phyloP scores from a whole-genome alignment of 2,888 invertebrate genomes.

The Drosophila anomelani region DNA sequence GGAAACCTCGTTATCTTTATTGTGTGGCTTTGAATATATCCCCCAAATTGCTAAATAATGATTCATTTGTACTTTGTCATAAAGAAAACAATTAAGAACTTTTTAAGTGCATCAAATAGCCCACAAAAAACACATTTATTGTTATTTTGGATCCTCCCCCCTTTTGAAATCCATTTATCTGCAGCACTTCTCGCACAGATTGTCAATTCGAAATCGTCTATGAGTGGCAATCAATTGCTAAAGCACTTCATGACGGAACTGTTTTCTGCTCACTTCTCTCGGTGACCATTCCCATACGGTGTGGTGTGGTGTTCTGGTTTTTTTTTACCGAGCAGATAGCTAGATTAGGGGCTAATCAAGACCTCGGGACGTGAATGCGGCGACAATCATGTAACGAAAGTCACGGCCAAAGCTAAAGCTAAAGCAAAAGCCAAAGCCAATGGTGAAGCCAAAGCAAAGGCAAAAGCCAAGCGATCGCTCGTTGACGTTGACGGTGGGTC shows the following conservation, averaged over 20 bases:
- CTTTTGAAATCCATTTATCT: neutral
- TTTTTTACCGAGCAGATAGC: conserved; percentile 35
- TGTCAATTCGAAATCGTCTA: conserved; percentile 21
- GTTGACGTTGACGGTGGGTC: conserved; percentile 58
- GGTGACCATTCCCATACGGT: conserved; percentile 10
- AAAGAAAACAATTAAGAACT: neutral
- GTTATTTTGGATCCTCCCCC: neutral
- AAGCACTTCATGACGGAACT: conserved; percentile 42
- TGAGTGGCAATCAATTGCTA: conserved; percentile 31
- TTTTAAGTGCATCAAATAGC: neutral
- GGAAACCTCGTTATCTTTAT: neutral
- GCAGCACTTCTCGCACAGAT: neutral
- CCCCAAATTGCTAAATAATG: neutral
- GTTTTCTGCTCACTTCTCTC: conserved; percentile 18
- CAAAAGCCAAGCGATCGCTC: conserved; percentile 17
- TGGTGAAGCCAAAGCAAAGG: neutral
- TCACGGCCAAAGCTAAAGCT: conserved; percentile 67
- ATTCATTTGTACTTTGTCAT: neutral
- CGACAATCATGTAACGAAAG: conserved; percentile 59
- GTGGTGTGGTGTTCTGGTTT: conserved; percentile 14
- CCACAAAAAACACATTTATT: neutral
- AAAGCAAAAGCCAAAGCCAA: conserved; percentile 14
- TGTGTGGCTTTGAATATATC: neutral
- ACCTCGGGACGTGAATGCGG: conserved; percentile 47
- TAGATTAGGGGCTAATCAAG: conserved; percentile 52